Conservation (phyloP, 1,140 invertebrate genomes). For the Stegodyphus mimosarum region DNA sequence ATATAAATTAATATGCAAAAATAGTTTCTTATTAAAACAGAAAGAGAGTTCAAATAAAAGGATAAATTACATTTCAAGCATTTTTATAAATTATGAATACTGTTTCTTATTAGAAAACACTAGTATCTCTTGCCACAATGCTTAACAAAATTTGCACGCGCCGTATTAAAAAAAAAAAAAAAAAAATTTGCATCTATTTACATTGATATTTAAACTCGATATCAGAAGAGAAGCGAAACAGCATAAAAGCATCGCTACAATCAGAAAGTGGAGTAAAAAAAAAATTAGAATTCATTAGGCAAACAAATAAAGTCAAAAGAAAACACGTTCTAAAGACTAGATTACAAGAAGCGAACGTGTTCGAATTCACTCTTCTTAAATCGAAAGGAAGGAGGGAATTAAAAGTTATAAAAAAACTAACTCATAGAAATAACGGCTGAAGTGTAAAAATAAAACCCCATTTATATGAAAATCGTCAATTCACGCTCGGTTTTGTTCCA, state of each 20-base stretch:
- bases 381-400: conserved; percentile 35
- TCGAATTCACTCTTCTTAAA: conserved; percentile 21
- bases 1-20: too few species aligned
- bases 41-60: too few species aligned
- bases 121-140: too few species aligned
- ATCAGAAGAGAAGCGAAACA: background rate
- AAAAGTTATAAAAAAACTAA: conserved; percentile 42
- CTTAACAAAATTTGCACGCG: too few species aligned
- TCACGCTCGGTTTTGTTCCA: conserved; percentile 55
- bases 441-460: conserved; percentile 45
- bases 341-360: conserved; percentile 30
- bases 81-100: too few species aligned
- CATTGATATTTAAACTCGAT: too few species aligned
- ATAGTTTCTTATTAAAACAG: too few species aligned
- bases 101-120: too few species aligned
- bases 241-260: conserved; percentile 24
- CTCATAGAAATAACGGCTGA: conserved; percentile 32
- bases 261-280: conserved; percentile 12
- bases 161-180: too few species aligned
- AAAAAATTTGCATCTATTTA: too few species aligned
- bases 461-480: conserved; percentile 61
- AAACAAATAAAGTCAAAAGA: conserved; percentile 59
- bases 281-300: conserved; percentile 38
- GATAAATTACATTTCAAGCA: too few species aligned
- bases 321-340: conserved; percentile 33